Percentiles rank a stretch among this genome's conserved stretches.
Evolutionary conservation across 2,797 vertebrate species (phyloP).

Genomic region (Pagetopsis macropterus): DNA sequence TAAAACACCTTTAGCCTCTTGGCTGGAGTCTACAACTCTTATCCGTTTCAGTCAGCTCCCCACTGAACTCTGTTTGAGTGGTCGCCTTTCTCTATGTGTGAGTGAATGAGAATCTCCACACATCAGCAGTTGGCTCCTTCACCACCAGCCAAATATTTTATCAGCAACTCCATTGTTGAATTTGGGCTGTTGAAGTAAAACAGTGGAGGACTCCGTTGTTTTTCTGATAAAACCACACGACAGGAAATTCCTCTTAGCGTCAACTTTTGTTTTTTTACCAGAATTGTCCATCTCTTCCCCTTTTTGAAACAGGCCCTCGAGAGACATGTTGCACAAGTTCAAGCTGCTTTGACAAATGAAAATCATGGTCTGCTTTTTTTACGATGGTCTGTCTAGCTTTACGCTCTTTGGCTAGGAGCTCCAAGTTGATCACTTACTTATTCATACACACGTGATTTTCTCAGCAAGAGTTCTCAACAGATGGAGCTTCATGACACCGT

Average conservation of each 20-base stretch:
- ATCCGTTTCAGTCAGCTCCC: conserved; percentile 23
- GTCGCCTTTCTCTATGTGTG: conserved; percentile 34
- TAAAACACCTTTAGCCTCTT: conserved; percentile 36
- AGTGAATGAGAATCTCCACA: conserved; percentile 58
- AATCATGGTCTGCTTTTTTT: conserved; percentile 1
- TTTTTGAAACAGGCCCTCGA: not conserved
- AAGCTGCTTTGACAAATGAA: conserved; percentile 26
- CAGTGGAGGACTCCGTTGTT: conserved; percentile 77
- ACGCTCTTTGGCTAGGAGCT: not conserved
- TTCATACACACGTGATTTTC: conserved; percentile 9
- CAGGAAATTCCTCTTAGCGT: conserved; percentile 84
- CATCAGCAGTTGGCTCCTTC: conserved; percentile 65
- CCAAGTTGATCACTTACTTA: conserved; percentile 7
- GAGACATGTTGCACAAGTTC: conserved; percentile 36
- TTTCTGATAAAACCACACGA: conserved; percentile 81
- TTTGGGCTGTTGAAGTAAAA: conserved; percentile 72
- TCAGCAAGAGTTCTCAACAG: conserved; percentile 5
- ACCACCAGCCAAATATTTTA: conserved; percentile 73
- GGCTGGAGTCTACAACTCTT: conserved; percentile 6
- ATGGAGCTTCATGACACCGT: conserved; percentile 26
- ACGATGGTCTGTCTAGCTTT: not conserved
- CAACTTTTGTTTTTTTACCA: conserved; percentile 25
- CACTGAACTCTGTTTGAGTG: conserved; percentile 34
- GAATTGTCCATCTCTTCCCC: conserved; percentile 9
- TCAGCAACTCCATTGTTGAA: conserved; percentile 75